A percentile compares a stretch with the other conserved stretches of the same genome.
Evolutionary conservation across 1,140 invertebrate species (phyloP).

Genomic region (Pristionchus pacificus): DNA sequence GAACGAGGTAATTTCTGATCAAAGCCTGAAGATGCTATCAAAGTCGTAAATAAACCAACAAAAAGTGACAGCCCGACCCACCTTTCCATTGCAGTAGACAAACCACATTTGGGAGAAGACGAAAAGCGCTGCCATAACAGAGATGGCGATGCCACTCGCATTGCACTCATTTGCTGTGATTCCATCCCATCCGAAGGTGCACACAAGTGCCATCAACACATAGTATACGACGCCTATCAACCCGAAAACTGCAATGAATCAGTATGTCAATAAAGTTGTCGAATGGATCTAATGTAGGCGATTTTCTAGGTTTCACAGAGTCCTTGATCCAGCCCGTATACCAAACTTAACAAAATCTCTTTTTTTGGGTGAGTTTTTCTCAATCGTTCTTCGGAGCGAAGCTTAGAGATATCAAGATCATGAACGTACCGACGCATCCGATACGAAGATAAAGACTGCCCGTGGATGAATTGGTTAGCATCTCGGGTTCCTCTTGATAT

Average conservation of each 20-base stretch:
- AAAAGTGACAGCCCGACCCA: not conserved
- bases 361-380: too few relatives aligned
- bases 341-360: too few relatives aligned
- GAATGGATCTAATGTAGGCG: not conserved
- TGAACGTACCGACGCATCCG: slow-evolving; percentile 23
- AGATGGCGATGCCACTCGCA: not conserved
- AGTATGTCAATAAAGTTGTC: too few relatives aligned
- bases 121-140: not conserved
- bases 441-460: slow-evolving; percentile 27
- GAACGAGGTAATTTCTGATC: not conserved
- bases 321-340: too few relatives aligned
- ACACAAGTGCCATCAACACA: slow-evolving; percentile 19
- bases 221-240: slow-evolving; percentile 33
- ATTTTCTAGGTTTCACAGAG: not conserved
- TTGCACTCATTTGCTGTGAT: not conserved
- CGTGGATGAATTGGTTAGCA: slow-evolving; percentile 30
- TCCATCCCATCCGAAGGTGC: slow-evolving; percentile 18
- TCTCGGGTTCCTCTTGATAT: not conserved
- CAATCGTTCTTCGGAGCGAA: not conserved
- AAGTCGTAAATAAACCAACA: not conserved
- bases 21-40: not conserved
- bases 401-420: too few relatives aligned
- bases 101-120: slow-evolving; percentile 27
- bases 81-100: slow-evolving; percentile 32
- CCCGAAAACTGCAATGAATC: slow-evolving; percentile 27